These are phyloP conservation scores for Eolophus roseicapilla DNA, from an alignment of 2,113 vertebrate genomes.

Conservation along the genomic window DNA sequence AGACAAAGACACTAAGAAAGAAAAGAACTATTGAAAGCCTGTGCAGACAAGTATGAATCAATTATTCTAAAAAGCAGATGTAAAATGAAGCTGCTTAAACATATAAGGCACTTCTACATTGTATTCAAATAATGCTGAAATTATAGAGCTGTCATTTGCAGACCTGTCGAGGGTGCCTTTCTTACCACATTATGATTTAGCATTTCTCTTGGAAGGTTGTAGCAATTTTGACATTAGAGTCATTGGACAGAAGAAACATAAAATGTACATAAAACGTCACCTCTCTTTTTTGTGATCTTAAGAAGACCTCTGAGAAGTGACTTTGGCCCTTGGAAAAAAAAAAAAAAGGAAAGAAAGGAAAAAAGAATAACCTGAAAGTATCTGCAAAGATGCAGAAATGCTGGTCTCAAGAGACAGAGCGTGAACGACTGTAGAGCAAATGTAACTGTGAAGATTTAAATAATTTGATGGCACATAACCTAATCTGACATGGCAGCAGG, in stretches of 20 bases:
- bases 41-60: constrained; percentile 66
- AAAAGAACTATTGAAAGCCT: constrained; percentile 59
- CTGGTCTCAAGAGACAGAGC: not conserved
- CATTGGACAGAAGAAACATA: constrained; percentile 49
- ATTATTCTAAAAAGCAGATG: constrained; percentile 64
- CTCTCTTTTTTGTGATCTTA: not conserved
- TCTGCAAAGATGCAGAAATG: constrained; percentile 1
- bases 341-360: not conserved
- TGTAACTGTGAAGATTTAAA: constrained; percentile 56
- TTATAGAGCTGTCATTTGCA: constrained; percentile 62
- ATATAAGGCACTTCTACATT: constrained; percentile 63
- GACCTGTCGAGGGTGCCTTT: constrained; percentile 47
- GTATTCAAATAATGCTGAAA: constrained; percentile 70
- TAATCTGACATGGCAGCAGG: constrained; percentile 68
- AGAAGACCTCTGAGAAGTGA: not conserved
- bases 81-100: constrained; percentile 59
- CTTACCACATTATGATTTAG: constrained; percentile 37
- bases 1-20: constrained; percentile 29
- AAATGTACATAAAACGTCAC: not conserved
- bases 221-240: constrained; percentile 42
- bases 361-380: not conserved
- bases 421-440: constrained; percentile 10
- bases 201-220: constrained; percentile 19
- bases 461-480: constrained; percentile 58
- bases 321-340: not conserved